Conservation (phyloP, 37 sponge, comb jelly and placozoan species). For the Hormiphora californensis region DNA sequence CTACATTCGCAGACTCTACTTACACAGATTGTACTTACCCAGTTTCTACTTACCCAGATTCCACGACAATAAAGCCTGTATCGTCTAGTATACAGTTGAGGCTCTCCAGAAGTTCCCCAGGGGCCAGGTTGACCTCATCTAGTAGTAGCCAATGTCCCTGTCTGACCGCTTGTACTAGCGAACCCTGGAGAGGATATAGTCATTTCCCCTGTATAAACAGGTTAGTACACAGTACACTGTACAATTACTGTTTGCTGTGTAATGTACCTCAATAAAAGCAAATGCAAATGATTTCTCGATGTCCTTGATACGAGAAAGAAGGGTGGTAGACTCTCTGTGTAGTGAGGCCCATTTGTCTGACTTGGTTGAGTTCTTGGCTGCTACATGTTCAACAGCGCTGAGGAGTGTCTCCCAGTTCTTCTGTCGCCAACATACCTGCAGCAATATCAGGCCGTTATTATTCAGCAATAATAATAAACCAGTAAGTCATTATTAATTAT, state of each 20-base stretch:
- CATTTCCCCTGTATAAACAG: background rate
- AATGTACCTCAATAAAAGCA: conserved; percentile 71
- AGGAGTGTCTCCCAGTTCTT: conserved; percentile 11
- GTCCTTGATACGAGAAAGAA: conserved; percentile 58
- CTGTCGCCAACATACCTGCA: conserved; percentile 7
- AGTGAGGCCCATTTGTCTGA: conserved; percentile 65
- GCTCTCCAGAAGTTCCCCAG: conserved; percentile 88
- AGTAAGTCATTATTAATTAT: no score
- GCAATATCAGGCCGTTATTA: background rate
- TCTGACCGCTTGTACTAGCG: conserved; percentile 75
- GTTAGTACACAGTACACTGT: background rate
- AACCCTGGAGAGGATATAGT: conserved; percentile 62
- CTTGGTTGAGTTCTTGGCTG: background rate
- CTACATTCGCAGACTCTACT: no score
- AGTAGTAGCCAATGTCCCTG: conserved; percentile 88
- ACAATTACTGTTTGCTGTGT: background rate
- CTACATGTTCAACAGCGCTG: background rate
- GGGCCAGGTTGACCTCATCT: conserved; percentile 95
- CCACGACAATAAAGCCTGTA: conserved; percentile 38
- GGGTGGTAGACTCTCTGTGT: conserved; percentile 4
- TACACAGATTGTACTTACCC: no score
- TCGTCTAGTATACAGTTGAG: conserved; percentile 75
- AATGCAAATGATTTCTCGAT: conserved; percentile 62
- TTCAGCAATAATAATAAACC: background rate
- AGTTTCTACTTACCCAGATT: conserved; percentile 21